Evolutionary conservation across 2,888 invertebrate genomes (phyloP), one percentile per base, ranked within the genome.

Genomic region (Chaitophorus viminalis): DNA sequence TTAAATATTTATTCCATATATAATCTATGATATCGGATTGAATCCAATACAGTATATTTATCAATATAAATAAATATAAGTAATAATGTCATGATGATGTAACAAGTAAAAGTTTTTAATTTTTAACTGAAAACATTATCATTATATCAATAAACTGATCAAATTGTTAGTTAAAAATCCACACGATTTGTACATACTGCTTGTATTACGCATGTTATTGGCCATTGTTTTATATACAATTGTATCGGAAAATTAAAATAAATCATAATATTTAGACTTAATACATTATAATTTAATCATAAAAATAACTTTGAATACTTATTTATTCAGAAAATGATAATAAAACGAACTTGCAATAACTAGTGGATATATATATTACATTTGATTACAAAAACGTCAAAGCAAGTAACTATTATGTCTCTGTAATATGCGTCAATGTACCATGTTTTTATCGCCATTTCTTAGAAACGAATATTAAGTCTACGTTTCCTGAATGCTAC

Each of bases 341-440:
- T 82, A 70, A 70, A 70, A 68, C 9, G 0, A 6, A 21, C 21
- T 8, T 3, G 60, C 68, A 68, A 29, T 29, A 29, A 68, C 8
- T 14, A 14, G 46, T 14, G 46, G 14, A 46, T 9, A 39, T 29
- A 11, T 68, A 68, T 17, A n/a, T n/a, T n/a, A 17, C 29, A 39
- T 81, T 81, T 14, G 82, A 70, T 82, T 82, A 29, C 70, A 82
- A 82, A 82, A 82, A 70, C 46, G 82, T 82, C 82, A 70, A 82
- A 82, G 52, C 46, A 31, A 70, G 82, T 52, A 17, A 52, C 70
- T 52, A 25, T 46, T 46, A 11, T 33, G 33, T 82, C 70, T 1
- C 1, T 70, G 18, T 31, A 33, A 82, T 52, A 4, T 29, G 29
- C 70, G 21, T 52, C 29, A 33, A 52, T 52, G 70, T 82, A 31